Base-by-base conservation (phyloP, 2,888 invertebrate species). In the Cataglyphis albicans region DNA sequence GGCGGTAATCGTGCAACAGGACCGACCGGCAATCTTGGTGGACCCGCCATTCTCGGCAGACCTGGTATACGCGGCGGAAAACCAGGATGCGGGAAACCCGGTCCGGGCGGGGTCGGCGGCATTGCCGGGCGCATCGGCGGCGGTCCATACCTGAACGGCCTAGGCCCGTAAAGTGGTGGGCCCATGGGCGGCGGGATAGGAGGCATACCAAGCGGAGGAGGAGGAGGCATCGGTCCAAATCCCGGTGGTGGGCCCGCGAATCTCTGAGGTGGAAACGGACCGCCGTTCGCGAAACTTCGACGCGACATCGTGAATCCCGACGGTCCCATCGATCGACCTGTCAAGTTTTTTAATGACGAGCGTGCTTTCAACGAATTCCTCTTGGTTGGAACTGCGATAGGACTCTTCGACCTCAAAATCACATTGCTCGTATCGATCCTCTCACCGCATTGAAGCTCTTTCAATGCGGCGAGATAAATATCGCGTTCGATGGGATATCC, bases 401-500 rank as follows among this genome's bases (percentile, higher is more conserved):
- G 1, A 32, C 35, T 10, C 73, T 68, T 4, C 12, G 61, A 7
- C 18, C 25, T 21, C 41, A 74, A n/a, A 25, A 55, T 4, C 29
- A 88, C 48, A 21, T 90, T 89, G 25, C 85, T 89, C 0, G 90
- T 87, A 68, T 92, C 90, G 52, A 93, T 81, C 81, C 90, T 91
- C 12, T 87, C n/a, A 35, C 86, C 87, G 3, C 61, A 61, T 5
- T 90, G 78, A 3, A 81, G 55, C 7, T 65, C 67, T 41, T 87
- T 86, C 81, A 96, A 86, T 88, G 95, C 95, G 18, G 95, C 93
- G 80, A 96, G 89, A 91, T 97, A 97, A 85, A 95, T 95, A 1
- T 94, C 90, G 12, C 97, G 95, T 93, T 97, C 97, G 48, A 97
- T 96, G 84, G 95, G 90, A 92, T 97, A 96, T 0, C 97, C 97